A percentile compares a stretch with the other conserved stretches of the same genome.
Evolutionary conservation across 2,797 vertebrate genomes (phyloP).

Genomic region (Xyrichtys novacula): DNA sequence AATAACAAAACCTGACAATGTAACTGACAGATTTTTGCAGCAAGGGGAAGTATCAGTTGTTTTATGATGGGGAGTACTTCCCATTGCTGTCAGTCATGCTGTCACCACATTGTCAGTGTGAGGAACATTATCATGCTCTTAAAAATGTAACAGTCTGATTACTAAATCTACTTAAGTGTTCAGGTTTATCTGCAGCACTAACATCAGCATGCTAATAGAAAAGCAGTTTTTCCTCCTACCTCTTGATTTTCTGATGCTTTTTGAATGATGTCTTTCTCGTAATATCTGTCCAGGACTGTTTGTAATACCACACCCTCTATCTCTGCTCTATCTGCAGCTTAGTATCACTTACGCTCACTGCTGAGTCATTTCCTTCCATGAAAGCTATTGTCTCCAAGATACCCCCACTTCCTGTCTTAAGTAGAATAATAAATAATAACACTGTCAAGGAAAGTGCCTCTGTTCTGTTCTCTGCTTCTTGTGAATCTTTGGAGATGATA

Average conservation of each 20-base stretch:
- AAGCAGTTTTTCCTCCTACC: conserved; percentile 45
- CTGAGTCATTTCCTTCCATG: conserved; percentile 51
- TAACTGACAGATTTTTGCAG: background rate
- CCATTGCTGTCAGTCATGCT: background rate
- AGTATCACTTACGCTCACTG: background rate
- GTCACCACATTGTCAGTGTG: background rate
- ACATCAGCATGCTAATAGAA: conserved; percentile 9
- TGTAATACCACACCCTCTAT: background rate
- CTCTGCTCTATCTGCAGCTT: background rate
- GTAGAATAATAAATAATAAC: background rate
- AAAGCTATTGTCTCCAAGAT: conserved; percentile 34
- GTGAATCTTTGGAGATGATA: background rate
- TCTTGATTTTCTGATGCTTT: conserved; percentile 27
- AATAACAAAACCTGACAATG: background rate
- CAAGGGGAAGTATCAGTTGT: background rate
- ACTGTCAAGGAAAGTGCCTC: conserved; percentile 1
- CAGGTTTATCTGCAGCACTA: background rate
- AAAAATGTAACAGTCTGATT: background rate
- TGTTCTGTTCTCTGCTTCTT: conserved; percentile 3
- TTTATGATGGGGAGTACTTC: background rate
- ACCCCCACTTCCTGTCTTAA: conserved; percentile 26
- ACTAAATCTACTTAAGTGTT: background rate
- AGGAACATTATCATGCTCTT: background rate
- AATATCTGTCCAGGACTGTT: background rate
- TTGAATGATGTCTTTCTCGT: background rate